phyloP scores from a whole-genome alignment of 1,140 invertebrate genomes.

The Atta colombica region DNA sequence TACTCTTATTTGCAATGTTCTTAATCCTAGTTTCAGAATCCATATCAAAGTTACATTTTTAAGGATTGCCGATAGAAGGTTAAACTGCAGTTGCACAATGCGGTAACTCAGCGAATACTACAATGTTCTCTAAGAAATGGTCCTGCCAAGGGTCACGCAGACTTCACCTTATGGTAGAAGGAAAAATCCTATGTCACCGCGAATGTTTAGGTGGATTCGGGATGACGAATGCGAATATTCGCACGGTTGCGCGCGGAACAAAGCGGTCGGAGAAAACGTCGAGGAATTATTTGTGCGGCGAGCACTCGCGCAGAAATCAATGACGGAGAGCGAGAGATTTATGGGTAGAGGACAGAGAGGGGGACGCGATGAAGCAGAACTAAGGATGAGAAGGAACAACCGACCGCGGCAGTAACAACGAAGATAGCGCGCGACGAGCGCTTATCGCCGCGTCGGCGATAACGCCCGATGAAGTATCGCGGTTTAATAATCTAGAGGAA shows the following conservation, averaged over 20 bases:
- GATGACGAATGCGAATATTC: conserved; percentile 59
- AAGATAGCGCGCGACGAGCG: conserved; percentile 32
- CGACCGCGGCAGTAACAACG: conserved; percentile 9
- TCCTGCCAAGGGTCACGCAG: background rate
- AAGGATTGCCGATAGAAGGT: too few species aligned
- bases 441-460: conserved; percentile 47
- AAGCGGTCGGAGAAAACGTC: conserved; percentile 39
- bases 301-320: conserved; percentile 54
- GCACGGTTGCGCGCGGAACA: conserved; percentile 50
- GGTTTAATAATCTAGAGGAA: conserved; percentile 71
- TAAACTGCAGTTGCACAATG: background rate
- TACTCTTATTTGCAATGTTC: too few species aligned
- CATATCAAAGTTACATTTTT: too few species aligned
- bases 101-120: background rate
- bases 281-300: conserved; percentile 60
- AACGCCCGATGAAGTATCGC: conserved; percentile 65
- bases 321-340: conserved; percentile 44
- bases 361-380: conserved; percentile 43
- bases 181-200: conserved; percentile 51
- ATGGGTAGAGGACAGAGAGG: background rate
- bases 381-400: conserved; percentile 40
- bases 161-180: background rate
- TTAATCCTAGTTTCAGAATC: too few species aligned
- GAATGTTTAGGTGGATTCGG: conserved; percentile 16
- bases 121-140: background rate